A percentile compares a stretch with the other conserved stretches of the same genome.
phyloP scores from a whole-genome alignment of 2,888 invertebrate genomes.

The Augiades crinisus region DNA sequence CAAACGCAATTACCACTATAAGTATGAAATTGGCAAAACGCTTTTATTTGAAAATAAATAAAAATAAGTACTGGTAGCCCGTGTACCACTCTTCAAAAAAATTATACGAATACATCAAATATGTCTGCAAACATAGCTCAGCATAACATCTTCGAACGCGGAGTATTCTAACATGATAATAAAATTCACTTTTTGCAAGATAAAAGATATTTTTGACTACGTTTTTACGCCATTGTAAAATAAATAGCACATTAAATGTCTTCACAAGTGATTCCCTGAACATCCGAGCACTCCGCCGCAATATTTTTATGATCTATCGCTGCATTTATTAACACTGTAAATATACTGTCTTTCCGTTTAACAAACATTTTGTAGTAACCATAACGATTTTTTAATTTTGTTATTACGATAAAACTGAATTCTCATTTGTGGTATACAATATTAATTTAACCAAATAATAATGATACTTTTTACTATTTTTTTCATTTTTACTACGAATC shows the following conservation, averaged over 20 bases:
- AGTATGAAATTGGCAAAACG: not conserved
- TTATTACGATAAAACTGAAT: too few species aligned
- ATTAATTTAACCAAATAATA: not conserved
- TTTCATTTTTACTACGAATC: not conserved
- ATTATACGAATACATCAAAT: constrained; percentile 4
- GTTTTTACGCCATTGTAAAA: constrained; percentile 31
- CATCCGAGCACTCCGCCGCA: constrained; percentile 21
- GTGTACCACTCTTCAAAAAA: too few species aligned
- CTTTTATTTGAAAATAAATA: not conserved
- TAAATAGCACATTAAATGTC: constrained; percentile 35
- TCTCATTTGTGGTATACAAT: too few species aligned
- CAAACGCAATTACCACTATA: too few species aligned
- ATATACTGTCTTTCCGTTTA: constrained; percentile 20
- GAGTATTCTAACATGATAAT: constrained; percentile 21
- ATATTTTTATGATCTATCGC: constrained; percentile 34
- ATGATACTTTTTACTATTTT: not conserved
- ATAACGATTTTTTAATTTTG: too few species aligned
- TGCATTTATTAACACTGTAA: constrained; percentile 28
- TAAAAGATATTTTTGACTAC: constrained; percentile 21
- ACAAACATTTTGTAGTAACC: too few species aligned
- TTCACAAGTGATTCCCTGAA: constrained; percentile 31
- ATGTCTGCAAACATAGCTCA: not conserved
- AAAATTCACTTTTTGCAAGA: constrained; percentile 3
- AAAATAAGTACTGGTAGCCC: too few species aligned
- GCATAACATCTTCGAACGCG: not conserved